These are phyloP conservation scores for Acanthoscelides obtectus DNA, from an alignment of 2,888 invertebrate species.

Conservation along the genomic window DNA sequence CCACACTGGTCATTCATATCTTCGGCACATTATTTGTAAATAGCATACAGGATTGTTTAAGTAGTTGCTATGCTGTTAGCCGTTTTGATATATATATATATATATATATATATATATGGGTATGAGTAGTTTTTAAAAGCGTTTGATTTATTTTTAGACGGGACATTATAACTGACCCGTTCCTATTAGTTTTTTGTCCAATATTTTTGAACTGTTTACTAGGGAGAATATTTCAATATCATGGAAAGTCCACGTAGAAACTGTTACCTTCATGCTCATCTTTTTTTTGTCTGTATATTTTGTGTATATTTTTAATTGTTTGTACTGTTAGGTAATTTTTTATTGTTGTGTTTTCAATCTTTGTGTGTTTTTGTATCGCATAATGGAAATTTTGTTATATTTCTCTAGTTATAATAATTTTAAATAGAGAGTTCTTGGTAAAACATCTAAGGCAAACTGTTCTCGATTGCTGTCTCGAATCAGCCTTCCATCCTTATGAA, in stretches of 20 bases:
- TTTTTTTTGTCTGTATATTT: slow-evolving; percentile 9
- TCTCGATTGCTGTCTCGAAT: neutral
- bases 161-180: neutral
- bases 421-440: neutral
- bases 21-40: too few species aligned
- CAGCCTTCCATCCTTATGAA: neutral
- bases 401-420: neutral
- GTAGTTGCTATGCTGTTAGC: neutral
- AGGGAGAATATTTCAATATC: neutral
- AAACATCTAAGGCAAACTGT: neutral
- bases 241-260: neutral
- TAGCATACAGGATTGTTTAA: neutral
- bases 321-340: slow-evolving; percentile 22
- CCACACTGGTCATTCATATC: too few species aligned
- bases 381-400: neutral
- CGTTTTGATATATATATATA: neutral
- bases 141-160: neutral
- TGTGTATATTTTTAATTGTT: slow-evolving; percentile 20
- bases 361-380: slow-evolving; percentile 8
- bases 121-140: neutral
- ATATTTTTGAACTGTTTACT: neutral
- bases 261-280: slow-evolving; percentile 1
- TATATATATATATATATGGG: too few species aligned
- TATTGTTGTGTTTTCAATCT: slow-evolving; percentile 20
- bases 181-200: neutral